A percentile compares a stretch with the other conserved stretches of the same genome.
phyloP scores from a whole-genome alignment of 2,888 invertebrate genomes.

The Melolontha melolontha region DNA sequence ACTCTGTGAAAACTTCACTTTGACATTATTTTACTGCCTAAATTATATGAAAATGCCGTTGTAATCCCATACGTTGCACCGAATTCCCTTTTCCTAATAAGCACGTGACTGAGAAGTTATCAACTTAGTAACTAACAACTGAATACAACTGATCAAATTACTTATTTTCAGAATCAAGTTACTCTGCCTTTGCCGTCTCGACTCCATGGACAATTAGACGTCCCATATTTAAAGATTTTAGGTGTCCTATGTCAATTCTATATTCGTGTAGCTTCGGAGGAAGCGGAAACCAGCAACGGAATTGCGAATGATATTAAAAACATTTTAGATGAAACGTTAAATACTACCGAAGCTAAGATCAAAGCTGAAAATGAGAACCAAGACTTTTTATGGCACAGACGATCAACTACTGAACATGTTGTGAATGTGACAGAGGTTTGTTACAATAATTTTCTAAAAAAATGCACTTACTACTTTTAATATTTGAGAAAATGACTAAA shows the following conservation, averaged over 20 bases:
- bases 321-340: constrained; percentile 51
- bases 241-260: constrained; percentile 56
- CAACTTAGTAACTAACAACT: no score
- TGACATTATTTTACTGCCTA: no score
- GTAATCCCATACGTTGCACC: no score
- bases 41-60: no score
- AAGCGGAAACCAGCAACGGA: constrained; percentile 39
- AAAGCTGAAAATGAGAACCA: constrained; percentile 62
- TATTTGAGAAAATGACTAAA: no score
- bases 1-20: no score
- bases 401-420: constrained; percentile 69
- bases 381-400: constrained; percentile 65
- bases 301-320: constrained; percentile 56
- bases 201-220: constrained; percentile 56
- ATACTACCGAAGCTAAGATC: constrained; percentile 49
- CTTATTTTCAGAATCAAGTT: constrained; percentile 55
- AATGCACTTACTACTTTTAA: no score
- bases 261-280: constrained; percentile 50
- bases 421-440: constrained; percentile 74
- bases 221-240: constrained; percentile 57
- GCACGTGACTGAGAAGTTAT: no score
- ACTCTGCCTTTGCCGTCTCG: constrained; percentile 60
- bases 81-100: no score
- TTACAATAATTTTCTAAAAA: not conserved
- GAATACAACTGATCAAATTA: no score